Conservation (phyloP, 2,888 invertebrate species). For the Hetaerina titia region DNA sequence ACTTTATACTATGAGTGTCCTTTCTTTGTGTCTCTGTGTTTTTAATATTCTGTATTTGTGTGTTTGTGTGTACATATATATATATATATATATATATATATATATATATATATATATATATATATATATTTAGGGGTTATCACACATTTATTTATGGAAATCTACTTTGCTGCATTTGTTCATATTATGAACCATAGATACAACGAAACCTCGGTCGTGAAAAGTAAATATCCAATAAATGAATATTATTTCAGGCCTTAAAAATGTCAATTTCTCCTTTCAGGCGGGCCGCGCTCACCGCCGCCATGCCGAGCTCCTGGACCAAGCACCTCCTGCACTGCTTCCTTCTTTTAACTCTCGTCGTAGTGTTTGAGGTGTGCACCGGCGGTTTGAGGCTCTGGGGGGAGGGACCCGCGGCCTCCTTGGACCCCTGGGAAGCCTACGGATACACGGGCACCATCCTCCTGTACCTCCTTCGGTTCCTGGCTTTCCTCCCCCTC, state of each 20-base stretch:
- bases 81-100: too few relatives aligned
- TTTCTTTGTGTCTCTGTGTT: too few relatives aligned
- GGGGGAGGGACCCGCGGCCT: slow-evolving; percentile 78
- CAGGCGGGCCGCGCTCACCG: slow-evolving; percentile 46
- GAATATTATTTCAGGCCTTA: neutral
- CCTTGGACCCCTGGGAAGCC: slow-evolving; percentile 88
- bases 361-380: slow-evolving; percentile 84
- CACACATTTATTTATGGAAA: too few relatives aligned
- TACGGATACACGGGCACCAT: slow-evolving; percentile 89
- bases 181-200: neutral
- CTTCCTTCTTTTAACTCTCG: slow-evolving; percentile 85
- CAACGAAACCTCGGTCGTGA: neutral
- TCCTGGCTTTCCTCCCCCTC: slow-evolving; percentile 90
- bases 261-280: neutral
- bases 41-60: too few relatives aligned
- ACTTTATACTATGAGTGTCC: too few relatives aligned
- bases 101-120: too few relatives aligned
- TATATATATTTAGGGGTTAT: too few relatives aligned
- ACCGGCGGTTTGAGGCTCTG: slow-evolving; percentile 78
- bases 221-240: neutral
- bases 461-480: slow-evolving; percentile 87
- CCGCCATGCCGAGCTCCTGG: slow-evolving; percentile 78
- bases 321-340: slow-evolving; percentile 91
- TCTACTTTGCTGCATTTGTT: neutral
- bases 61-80: too few relatives aligned